Evolutionary conservation across 2,113 vertebrate species (phyloP).

Genomic region (Heterotis niloticus): DNA sequence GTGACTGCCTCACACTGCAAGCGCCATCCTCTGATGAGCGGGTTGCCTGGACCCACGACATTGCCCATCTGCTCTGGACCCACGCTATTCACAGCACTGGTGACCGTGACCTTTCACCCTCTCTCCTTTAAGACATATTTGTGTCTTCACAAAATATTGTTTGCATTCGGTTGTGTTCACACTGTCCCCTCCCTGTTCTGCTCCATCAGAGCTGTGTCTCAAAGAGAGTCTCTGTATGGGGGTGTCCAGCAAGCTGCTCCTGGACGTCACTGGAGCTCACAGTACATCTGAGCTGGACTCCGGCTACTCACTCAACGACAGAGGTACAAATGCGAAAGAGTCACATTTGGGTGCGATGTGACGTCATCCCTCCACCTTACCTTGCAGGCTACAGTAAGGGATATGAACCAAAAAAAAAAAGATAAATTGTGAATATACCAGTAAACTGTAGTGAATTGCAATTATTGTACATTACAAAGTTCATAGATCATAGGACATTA

Average conservation of each 20-base stretch:
- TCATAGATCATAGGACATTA: too few species aligned
- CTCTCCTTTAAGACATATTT: conserved; percentile 5
- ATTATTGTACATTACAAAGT: too few species aligned
- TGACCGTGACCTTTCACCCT: conserved; percentile 34
- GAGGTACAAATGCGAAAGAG: conserved; percentile 43
- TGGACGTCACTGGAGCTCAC: conserved; percentile 68
- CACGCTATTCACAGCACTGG: conserved; percentile 84
- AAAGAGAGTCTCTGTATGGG: conserved; percentile 85
- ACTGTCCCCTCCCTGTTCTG: background rate
- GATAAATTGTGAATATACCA: too few species aligned
- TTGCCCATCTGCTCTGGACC: conserved; percentile 83
- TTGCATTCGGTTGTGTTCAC: background rate
- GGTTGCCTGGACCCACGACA: conserved; percentile 74
- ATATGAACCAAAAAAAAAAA: too few species aligned
- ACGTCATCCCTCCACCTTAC: too few species aligned
- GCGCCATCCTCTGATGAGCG: conserved; percentile 61
- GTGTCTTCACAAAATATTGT: too few species aligned
- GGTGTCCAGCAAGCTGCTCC: conserved; percentile 76
- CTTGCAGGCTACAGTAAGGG: too few species aligned
- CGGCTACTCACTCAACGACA: conserved; percentile 65
- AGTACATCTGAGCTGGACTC: conserved; percentile 64
- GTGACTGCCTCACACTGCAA: conserved; percentile 77
- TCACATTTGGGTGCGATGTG: too few species aligned
- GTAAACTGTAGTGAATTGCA: too few species aligned
- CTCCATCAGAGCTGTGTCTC: conserved; percentile 70